Evolutionary conservation across 92 coral and sea anemone species (phyloP), one percentile per base, ranked within the genome.

Genomic region (Heliopora coerulea): DNA sequence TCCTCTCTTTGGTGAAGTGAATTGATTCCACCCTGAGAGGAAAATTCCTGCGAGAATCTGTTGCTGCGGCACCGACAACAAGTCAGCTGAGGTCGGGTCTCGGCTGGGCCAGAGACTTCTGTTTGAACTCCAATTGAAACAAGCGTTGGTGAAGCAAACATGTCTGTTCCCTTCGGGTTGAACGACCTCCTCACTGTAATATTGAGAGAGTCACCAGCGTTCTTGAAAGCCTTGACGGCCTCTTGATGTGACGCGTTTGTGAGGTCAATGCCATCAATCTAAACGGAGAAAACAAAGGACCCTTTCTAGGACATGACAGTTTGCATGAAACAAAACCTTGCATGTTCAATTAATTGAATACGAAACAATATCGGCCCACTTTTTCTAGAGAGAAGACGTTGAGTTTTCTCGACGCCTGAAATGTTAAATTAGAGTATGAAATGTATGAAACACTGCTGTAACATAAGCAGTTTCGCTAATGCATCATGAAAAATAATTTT

Each of bases 201-300:
- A 41, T 74, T 63, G 49, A 93, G 66, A 17, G 93, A 90, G 61
- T 88, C 90, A 12, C 87, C 83, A 15, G 98, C 95, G 27, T 75
- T 89, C 58, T 93, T 93, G 78, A 93, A 87, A 27, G 91, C 88
- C 60, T 77, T 88, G 41, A 93, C 98, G 3, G 98, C 98, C 80
- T 85, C 83, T 37, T 84, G 82, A 79, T 93, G 98, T 37, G 93
- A 80, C 17, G 96, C 98, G 34, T 93, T 91, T 27, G 88, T 76
- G 17, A 93, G 73, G 66, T 93, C 88, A 59, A 86, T 81, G 33
- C 85, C 83, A 67, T 93, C 89, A 9, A 93, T 96, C 98, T 93
- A 74, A 9, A 61, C 62, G 54, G 52, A n/a, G n/a, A n/a, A 46
- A 15, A 46, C 52, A 46, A 46, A 8, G 14, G n/a, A 15, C 7